Evolutionary conservation across 2,888 invertebrate species (phyloP), one percentile per base, ranked within the genome.

Genomic region (Mycogona germanica): DNA sequence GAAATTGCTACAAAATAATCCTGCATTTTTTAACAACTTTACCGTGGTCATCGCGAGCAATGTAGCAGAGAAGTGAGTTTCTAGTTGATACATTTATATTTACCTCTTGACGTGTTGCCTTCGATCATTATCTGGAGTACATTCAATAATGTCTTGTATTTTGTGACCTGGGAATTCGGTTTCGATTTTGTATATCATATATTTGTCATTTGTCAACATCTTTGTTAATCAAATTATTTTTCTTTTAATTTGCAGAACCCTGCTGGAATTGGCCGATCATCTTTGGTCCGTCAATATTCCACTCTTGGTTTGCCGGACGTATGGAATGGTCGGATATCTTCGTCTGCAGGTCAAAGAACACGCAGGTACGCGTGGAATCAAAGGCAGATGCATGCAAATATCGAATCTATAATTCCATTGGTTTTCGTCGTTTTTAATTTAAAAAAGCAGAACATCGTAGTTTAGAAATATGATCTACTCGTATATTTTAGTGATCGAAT

Each of bases 251-350:
- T 70, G 9, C 67, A 82, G 87, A 64, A 76, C 80, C 21, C 72
- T 93, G 55, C 72, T 84, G 61, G 74, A 77, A 49, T 70, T 96
- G 42, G 82, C 89, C 0, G 78, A 78, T 62, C 80, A 82, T 64
- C 69, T 95, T 41, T 95, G 93, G 91, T 80, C 84, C 55, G 75
- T 79, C 12, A 82, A 85, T 67, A 78, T 95, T 51, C 93, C 96
- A 0, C 75, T 96, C 51, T 73, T 96, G 58, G 78, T 87, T 50
- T 89, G 89, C 64, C 79, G 85, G 53, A 87, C 88, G 59, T 81
- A 91, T 66, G 98, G 98, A 19, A 87, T 97, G 68, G 74, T 97
- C 60, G 96, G 92, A 3, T 87, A 87, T 58, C 81, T 92, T 63
- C 78, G 95, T 57, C 73, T 96, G 52, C 95, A 95, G 56, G 60